Base-by-base conservation (phyloP, 2,797 vertebrate genomes). In the Sebastes iracundus region DNA sequence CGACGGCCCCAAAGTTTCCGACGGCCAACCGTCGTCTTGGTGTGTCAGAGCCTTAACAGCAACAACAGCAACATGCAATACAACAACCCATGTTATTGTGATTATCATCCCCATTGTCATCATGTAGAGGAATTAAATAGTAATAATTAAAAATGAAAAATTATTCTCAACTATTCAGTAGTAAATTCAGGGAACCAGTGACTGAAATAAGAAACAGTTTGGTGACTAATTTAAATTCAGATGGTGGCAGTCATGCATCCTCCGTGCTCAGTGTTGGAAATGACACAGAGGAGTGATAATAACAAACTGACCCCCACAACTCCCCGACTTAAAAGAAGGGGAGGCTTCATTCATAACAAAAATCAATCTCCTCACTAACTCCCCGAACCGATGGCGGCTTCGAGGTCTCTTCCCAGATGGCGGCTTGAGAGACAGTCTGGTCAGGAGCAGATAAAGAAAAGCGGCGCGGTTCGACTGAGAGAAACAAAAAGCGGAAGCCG, bases 361-460 rank as follows among this genome's bases (percentile, higher is more conserved):
- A 89, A 86, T 87, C 88, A 81, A 80, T 87, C 72, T 73, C 73
- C 55, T 64, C 42, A 0, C 69, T 49, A 84, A 81, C 80, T 71
- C 73, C 2, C 20, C 14, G n/a, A 42, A 76, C 72, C 30, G 46
- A 68, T 52, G 73, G 68, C 65, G 30, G 77, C 75, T 20, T 81
- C 60, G 18, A 27, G 73, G 60, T 79, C n/a, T 27, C 72, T 85
- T 77, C 68, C 46, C 81, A 52, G 79, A 65, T 83, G 53, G 68
- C 22, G 38, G 49, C 72, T 77, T 53, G 52, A 25, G 83, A 35
- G 80, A 1, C 61, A 75, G 79, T 66, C 83, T 83, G 88, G 63
- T 73, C 46, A 22, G 55, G 75, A 75, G 77, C 83, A 79, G 90
- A 93, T 90, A 87, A 87, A 90, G 82, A 90, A 83, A 79, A 77